Percentiles rank a stretch among this genome's conserved stretches.
phyloP scores from a whole-genome alignment of 2,113 vertebrate species.

The Paedocypris sp. region DNA sequence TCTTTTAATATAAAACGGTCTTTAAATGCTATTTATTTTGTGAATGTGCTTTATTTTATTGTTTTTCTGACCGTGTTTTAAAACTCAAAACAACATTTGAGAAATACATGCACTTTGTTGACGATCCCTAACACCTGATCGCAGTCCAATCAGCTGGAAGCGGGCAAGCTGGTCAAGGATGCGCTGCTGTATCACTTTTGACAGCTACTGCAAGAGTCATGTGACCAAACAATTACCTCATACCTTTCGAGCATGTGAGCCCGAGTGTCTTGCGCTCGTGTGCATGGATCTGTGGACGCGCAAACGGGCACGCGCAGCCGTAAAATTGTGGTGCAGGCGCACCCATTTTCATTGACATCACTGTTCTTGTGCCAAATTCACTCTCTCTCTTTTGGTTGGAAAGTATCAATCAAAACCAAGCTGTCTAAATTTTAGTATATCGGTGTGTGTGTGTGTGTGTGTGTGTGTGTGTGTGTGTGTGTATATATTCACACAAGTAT shows the following conservation, averaged over 20 bases:
- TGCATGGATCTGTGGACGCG: background rate
- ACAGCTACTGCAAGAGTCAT: conserved; percentile 67
- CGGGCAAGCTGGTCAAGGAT: conserved; percentile 41
- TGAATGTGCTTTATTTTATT: too few relatives aligned
- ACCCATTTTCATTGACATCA: conserved; percentile 18
- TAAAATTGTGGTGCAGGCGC: conserved; percentile 28
- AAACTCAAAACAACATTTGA: too few relatives aligned
- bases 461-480: too few relatives aligned
- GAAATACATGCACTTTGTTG: conserved; percentile 45
- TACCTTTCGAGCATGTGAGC: conserved; percentile 40
- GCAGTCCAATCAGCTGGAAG: conserved; percentile 53
- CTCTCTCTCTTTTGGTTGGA: background rate
- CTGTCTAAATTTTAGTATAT: background rate
- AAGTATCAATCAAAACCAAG: background rate
- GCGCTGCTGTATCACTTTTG: conserved; percentile 53
- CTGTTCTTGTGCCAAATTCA: conserved; percentile 2
- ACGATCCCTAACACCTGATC: conserved; percentile 48
- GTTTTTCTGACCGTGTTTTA: too few relatives aligned
- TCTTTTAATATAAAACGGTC: too few relatives aligned
- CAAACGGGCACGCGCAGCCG: conserved; percentile 2
- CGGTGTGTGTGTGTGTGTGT: background rate
- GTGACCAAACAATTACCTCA: conserved; percentile 71
- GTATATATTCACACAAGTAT: too few relatives aligned
- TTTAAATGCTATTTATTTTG: too few relatives aligned
- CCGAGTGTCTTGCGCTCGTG: background rate